Evolutionary conservation across 1,140 invertebrate genomes (phyloP), one percentile per base, ranked within the genome.

Genomic region (Hylaeus volcanicus): DNA sequence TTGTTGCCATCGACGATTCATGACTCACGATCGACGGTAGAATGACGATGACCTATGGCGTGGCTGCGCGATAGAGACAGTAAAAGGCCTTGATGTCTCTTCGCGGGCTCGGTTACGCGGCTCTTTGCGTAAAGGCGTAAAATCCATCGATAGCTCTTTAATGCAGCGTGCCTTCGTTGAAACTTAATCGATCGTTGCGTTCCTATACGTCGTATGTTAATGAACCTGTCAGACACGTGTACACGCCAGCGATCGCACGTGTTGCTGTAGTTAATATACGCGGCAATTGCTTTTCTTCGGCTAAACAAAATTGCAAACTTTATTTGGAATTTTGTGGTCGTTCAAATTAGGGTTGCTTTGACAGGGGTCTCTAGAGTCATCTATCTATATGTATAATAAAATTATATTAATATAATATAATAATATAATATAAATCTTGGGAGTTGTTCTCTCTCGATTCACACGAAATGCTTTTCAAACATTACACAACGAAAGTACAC

Each of bases 1-100:
- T 79, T 74, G 65, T 58, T 70, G 81, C 63, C 81, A 75, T 70
- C 70, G 82, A 84, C 83, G 76, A 79, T 74, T 60, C 48, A 45
- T 83, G 83, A 84, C 63, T 84, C 75, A 79, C 70, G 83, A 79
- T 51, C 75, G 61, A 43, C 55, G 81, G 80, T 69, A 65, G 81
- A 45, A 78, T 71, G 61, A 48, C 74, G 70, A 64, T 71, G 81
- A 84, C 74, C 82, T 83, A 84, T 82, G 82, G 60, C 64, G 64
- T 55, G 48, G 73, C 12, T 39, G 60, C 60, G 66, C 76, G 76
- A 66, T 74, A 73, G 55, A 76, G 56, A 51, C 60, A 56, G 37
- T 60, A 43, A 70, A 84, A 70, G 81, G 70, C 71, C 74, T 63
- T 74, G 71, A 14, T 68, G 63, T 71, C 75, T 58, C 80, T 55